Percentiles rank a stretch among this genome's conserved stretches.
Conservation (phyloP, 2,113 vertebrate species). For the Ophthalmolycus amberensis region DNA sequence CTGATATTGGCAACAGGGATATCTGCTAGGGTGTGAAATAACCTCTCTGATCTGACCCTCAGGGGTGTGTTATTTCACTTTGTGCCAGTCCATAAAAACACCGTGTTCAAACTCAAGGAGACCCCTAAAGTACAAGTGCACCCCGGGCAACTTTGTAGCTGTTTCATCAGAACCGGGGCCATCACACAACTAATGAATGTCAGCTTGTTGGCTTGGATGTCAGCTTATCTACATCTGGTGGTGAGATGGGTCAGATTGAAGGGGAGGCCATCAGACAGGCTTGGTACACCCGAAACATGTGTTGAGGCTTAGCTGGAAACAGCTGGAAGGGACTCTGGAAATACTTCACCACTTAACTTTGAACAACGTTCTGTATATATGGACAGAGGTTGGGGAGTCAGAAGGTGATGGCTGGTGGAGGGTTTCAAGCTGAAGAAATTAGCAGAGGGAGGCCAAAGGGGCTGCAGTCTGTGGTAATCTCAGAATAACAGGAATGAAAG, state of each 20-base stretch:
- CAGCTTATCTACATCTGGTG: slow-evolving; percentile 35
- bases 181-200: not conserved
- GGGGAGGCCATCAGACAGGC: slow-evolving; percentile 5
- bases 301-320: slow-evolving; percentile 21
- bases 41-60: not conserved
- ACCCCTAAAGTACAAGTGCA: not conserved
- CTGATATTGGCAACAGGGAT: not conserved
- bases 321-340: slow-evolving; percentile 12
- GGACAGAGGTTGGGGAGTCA: not conserved
- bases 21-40: not conserved
- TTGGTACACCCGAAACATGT: slow-evolving; percentile 6
- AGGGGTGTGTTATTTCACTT: not conserved
- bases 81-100: not conserved
- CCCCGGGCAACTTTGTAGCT: not conserved
- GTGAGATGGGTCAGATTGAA: slow-evolving; percentile 11
- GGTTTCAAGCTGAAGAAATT: not conserved
- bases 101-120: not conserved
- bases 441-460: not conserved
- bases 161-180: not conserved
- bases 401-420: slow-evolving; percentile 4
- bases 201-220: not conserved
- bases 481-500: not conserved
- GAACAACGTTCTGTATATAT: not conserved
- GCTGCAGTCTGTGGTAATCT: not conserved
- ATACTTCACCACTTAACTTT: not conserved